Conservation (phyloP, 2,797 vertebrate genomes). For the Schizopygopsis malacanthus region DNA sequence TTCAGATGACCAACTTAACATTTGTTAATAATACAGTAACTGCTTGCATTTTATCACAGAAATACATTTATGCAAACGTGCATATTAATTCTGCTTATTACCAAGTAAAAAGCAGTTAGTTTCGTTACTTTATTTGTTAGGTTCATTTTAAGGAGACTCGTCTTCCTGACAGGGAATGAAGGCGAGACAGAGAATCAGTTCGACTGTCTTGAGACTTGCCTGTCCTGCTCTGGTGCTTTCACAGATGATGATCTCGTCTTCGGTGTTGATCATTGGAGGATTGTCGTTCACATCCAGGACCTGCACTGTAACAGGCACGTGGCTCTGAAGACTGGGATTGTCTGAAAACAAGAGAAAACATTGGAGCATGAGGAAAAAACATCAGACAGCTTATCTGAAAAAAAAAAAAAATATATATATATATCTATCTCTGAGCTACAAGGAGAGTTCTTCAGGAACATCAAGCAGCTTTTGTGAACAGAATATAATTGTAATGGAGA, state of each 20-base stretch:
- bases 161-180: neutral
- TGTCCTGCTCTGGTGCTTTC: conserved; percentile 92
- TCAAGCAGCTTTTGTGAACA: neutral
- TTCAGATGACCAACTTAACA: neutral
- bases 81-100: neutral
- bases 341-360: conserved; percentile 77
- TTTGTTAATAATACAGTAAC: neutral
- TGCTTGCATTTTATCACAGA: neutral
- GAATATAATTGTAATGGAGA: neutral
- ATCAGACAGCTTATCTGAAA: neutral
- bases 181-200: conserved; percentile 7
- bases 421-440: neutral
- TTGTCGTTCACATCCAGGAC: conserved; percentile 97
- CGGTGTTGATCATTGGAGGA: conserved; percentile 86
- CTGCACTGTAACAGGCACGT: conserved; percentile 88
- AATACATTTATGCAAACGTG: neutral
- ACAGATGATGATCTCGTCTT: conserved; percentile 92
- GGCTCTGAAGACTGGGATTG: conserved; percentile 87
- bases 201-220: conserved; percentile 74
- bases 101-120: neutral
- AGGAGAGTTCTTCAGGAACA: neutral
- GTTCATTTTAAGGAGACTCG: neutral
- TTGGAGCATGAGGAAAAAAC: neutral
- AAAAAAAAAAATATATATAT: neutral
- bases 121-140: neutral